A percentile compares a stretch with the other conserved stretches of the same genome.
Conservation (phyloP, 2,888 invertebrate genomes). For the Drosophila vallismaia region DNA sequence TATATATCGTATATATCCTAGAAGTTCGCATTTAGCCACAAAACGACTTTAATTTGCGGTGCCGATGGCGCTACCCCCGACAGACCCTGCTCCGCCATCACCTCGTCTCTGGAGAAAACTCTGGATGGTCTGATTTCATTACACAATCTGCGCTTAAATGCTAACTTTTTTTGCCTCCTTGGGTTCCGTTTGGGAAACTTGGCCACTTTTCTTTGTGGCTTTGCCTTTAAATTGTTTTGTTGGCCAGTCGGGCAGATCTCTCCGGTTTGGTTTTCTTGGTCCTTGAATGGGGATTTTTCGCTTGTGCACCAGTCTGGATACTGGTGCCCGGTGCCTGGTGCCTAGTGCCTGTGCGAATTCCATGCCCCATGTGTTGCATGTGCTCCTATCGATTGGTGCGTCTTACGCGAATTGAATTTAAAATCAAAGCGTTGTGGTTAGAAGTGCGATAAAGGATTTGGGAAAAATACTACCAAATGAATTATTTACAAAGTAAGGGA, state of each 20-base stretch:
- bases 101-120: slow-evolving; percentile 10
- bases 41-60: slow-evolving; percentile 76
- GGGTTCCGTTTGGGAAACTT: slow-evolving; percentile 55
- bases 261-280: slow-evolving; percentile 29
- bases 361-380: slow-evolving; percentile 59
- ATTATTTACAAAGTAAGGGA: background rate
- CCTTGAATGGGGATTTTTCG: slow-evolving; percentile 44
- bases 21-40: slow-evolving; percentile 59
- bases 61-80: slow-evolving; percentile 31
- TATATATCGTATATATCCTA: slow-evolving; percentile 22
- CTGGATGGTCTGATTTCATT: slow-evolving; percentile 67
- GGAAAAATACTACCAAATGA: background rate
- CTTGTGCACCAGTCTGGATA: slow-evolving; percentile 4
- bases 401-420: slow-evolving; percentile 47
- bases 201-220: slow-evolving; percentile 56
- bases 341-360: slow-evolving; percentile 14
- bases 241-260: slow-evolving; percentile 38
- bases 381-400: slow-evolving; percentile 40
- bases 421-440: slow-evolving; percentile 42
- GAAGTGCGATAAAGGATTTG: slow-evolving; percentile 9
- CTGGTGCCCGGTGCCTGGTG: slow-evolving; percentile 5
- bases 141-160: slow-evolving; percentile 60
- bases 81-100: background rate
- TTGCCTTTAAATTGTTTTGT: slow-evolving; percentile 69
- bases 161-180: slow-evolving; percentile 35